These are phyloP conservation scores for Tenthredo amoena DNA, from an alignment of 2,888 invertebrate species.

Conservation along the genomic window DNA sequence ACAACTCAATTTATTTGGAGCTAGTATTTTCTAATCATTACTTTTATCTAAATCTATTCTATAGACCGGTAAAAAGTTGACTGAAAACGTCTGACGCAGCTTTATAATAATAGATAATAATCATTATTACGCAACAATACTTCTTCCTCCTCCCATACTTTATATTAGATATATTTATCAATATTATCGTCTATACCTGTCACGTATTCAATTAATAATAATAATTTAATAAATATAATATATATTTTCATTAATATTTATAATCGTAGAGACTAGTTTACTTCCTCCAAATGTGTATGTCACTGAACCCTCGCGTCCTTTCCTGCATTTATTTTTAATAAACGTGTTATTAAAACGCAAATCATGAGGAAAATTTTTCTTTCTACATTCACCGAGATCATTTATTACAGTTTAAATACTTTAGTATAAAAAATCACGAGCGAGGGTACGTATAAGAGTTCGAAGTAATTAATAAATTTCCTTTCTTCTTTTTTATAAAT, in stretches of 20 bases:
- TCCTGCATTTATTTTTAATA: slow-evolving; percentile 6
- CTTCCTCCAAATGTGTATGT: slow-evolving; percentile 8
- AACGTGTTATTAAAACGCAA: neutral
- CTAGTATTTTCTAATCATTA: neutral
- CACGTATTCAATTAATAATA: slow-evolving; percentile 7
- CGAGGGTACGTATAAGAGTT: neutral
- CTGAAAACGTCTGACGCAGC: neutral
- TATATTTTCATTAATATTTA: neutral
- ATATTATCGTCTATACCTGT: neutral
- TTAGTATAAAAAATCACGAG: neutral
- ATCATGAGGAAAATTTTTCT: neutral
- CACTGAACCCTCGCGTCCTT: slow-evolving; percentile 36
- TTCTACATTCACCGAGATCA: neutral
- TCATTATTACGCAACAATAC: neutral
- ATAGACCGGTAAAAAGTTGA: neutral
- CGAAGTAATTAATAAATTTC: neutral
- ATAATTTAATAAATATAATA: slow-evolving; percentile 37
- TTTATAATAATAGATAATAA: neutral
- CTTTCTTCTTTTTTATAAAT: neutral
- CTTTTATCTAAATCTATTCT: neutral
- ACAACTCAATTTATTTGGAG: neutral
- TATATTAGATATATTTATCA: neutral
- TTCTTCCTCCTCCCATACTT: neutral
- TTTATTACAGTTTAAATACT: neutral
- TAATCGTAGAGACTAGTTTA: slow-evolving; percentile 37